Conservation (phyloP, 2,888 invertebrate species). For the Perizoma affinitatum region DNA sequence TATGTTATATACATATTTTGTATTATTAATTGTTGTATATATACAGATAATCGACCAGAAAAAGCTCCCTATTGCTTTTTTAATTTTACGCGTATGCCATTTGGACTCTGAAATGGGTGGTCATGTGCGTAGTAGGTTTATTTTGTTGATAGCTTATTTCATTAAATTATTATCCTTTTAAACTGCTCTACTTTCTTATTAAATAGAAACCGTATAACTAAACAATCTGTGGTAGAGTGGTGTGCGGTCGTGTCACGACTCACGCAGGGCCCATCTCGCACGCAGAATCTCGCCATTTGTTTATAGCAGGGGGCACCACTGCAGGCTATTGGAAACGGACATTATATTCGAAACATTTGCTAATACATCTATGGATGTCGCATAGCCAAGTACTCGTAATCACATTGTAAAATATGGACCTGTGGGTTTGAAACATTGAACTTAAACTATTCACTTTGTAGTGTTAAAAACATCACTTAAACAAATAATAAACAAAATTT, state of each 20-base stretch:
- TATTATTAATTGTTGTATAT: too few relatives aligned
- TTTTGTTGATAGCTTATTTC: not conserved
- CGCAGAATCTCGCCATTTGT: constrained; percentile 52
- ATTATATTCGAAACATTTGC: not conserved
- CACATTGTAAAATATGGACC: too few relatives aligned
- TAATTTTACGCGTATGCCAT: too few relatives aligned
- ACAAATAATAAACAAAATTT: too few relatives aligned
- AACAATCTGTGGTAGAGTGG: constrained; percentile 24
- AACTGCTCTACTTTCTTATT: constrained; percentile 10
- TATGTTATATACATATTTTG: too few relatives aligned
- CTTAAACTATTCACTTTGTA: too few relatives aligned
- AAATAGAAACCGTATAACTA: constrained; percentile 14
- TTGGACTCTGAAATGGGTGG: too few relatives aligned
- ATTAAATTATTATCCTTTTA: not conserved
- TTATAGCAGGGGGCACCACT: constrained; percentile 31
- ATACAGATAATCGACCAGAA: too few relatives aligned
- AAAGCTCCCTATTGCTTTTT: too few relatives aligned
- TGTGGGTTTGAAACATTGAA: too few relatives aligned
- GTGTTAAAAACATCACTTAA: too few relatives aligned
- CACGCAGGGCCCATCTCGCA: constrained; percentile 50
- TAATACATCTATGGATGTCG: not conserved
- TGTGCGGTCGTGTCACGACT: constrained; percentile 62
- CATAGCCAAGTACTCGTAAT: not conserved
- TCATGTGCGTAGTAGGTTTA: too few relatives aligned
- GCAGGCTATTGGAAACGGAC: constrained; percentile 11